Percentiles rank a stretch among this genome's conserved stretches.
phyloP scores from a whole-genome alignment of 2,113 vertebrate species.

The Anseranas semipalmata region DNA sequence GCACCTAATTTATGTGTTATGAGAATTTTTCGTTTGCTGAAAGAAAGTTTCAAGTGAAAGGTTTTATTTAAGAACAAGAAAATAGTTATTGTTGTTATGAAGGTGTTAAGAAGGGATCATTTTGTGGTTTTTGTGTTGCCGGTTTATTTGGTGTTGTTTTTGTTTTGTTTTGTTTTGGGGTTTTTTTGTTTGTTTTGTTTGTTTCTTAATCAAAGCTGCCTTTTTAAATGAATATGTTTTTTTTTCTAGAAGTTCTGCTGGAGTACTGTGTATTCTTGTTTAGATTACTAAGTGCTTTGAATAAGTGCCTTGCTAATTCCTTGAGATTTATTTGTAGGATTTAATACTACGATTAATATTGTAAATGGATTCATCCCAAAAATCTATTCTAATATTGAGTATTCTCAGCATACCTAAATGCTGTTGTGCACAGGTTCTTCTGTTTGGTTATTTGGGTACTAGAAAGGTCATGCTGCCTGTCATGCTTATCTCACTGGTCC shows the following conservation, averaged over 20 bases:
- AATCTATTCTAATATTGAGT: background rate
- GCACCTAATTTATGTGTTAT: background rate
- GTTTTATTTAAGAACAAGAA: background rate
- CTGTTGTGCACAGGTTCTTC: background rate
- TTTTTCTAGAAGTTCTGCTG: background rate
- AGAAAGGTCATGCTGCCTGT: constrained; percentile 60
- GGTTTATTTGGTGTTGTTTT: background rate
- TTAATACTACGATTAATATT: background rate
- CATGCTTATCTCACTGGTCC: constrained; percentile 34
- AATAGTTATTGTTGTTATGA: background rate
- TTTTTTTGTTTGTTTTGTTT: background rate
- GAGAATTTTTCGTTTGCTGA: background rate
- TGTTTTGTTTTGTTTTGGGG: background rate
- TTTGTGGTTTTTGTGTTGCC: background rate
- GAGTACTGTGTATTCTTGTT: background rate
- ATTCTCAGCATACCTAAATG: constrained; percentile 6
- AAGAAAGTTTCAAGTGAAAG: background rate
- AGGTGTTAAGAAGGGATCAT: background rate
- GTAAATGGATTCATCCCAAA: background rate
- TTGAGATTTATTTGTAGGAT: background rate
- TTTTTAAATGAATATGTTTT: background rate
- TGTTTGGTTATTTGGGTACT: constrained; percentile 42
- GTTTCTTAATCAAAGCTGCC: background rate
- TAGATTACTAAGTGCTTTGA: background rate
- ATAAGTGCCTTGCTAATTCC: background rate